These are phyloP conservation scores for Selenia dentaria DNA, from an alignment of 2,888 invertebrate species.

Conservation along the genomic window DNA sequence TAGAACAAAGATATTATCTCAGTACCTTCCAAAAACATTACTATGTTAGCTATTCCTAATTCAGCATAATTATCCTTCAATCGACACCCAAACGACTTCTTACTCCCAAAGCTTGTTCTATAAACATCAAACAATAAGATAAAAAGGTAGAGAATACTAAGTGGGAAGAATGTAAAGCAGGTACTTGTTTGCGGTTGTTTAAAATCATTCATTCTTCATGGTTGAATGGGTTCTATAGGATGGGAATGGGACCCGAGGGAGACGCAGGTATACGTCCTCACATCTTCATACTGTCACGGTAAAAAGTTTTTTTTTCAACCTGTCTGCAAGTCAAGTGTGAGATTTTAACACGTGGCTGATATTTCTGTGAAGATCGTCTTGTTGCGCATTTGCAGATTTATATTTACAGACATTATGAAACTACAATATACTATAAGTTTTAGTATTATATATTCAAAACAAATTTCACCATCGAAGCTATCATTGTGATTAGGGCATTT, in stretches of 20 bases:
- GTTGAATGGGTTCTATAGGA: constrained; percentile 65
- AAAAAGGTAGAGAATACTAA: constrained; percentile 38
- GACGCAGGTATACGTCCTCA: constrained; percentile 65
- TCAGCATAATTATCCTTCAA: constrained; percentile 7
- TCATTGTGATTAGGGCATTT: too few species aligned
- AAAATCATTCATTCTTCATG: constrained; percentile 71
- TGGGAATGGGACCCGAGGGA: constrained; percentile 57
- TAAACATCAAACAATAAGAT: constrained; percentile 36
- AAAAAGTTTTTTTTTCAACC: constrained; percentile 55
- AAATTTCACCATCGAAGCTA: too few species aligned
- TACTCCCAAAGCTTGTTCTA: constrained; percentile 24
- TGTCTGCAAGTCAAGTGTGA: constrained; percentile 48
- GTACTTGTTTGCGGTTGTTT: constrained; percentile 60
- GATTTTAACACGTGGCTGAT: constrained; percentile 17
- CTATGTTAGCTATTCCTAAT: too few species aligned
- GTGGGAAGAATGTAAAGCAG: constrained; percentile 60
- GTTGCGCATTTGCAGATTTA: constrained; percentile 3
- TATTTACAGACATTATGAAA: too few species aligned
- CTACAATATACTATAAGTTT: too few species aligned
- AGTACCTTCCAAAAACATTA: constrained; percentile 4
- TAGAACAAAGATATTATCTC: constrained; percentile 1
- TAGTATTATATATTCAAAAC: too few species aligned
- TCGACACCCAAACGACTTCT: constrained; percentile 19
- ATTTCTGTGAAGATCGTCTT: constrained; percentile 4
- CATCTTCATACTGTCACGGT: constrained; percentile 44